A percentile compares a stretch with the other conserved stretches of the same genome.
phyloP scores from a whole-genome alignment of 2,113 vertebrate genomes.

The Larimichthys crocea region DNA sequence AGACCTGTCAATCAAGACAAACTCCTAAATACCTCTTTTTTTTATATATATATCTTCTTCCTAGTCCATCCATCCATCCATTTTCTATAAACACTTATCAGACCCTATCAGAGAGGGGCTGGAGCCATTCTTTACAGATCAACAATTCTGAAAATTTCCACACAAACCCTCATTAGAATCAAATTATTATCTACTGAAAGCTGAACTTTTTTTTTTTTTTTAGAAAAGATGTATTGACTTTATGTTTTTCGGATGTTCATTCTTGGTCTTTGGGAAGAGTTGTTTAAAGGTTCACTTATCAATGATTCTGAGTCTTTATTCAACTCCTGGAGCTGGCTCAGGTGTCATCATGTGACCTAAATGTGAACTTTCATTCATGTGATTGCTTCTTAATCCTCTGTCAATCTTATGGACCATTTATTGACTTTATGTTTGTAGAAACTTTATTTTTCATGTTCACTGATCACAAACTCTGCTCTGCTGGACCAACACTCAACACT shows the following conservation, averaged over 20 bases:
- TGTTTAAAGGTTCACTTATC: conserved; percentile 9
- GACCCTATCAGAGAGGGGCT: too few relatives aligned
- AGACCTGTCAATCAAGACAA: background rate
- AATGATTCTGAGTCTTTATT: conserved; percentile 19
- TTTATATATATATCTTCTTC: background rate
- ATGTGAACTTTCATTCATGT: conserved; percentile 10
- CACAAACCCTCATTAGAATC: conserved; percentile 2
- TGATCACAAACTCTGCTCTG: conserved; percentile 36
- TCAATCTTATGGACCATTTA: conserved; percentile 17
- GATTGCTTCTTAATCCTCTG: background rate
- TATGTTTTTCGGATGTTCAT: background rate
- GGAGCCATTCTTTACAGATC: background rate
- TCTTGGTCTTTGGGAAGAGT: conserved; percentile 35
- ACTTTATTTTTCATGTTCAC: conserved; percentile 29
- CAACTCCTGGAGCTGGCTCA: background rate
- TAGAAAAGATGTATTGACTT: background rate
- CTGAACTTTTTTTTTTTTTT: conserved; percentile 16
- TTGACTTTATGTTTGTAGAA: conserved; percentile 18
- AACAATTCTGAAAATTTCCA: conserved; percentile 17
- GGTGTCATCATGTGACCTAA: conserved; percentile 1
- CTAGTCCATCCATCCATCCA: background rate
- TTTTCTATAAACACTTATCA: too few relatives aligned
- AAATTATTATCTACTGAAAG: conserved; percentile 20
- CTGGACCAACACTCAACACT: conserved; percentile 44
- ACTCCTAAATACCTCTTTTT: conserved; percentile 2